A percentile compares a stretch with the other conserved stretches of the same genome.
These are phyloP conservation scores for Cheumatopsyche charites DNA, from an alignment of 1,140 invertebrate genomes.

Conservation along the genomic window DNA sequence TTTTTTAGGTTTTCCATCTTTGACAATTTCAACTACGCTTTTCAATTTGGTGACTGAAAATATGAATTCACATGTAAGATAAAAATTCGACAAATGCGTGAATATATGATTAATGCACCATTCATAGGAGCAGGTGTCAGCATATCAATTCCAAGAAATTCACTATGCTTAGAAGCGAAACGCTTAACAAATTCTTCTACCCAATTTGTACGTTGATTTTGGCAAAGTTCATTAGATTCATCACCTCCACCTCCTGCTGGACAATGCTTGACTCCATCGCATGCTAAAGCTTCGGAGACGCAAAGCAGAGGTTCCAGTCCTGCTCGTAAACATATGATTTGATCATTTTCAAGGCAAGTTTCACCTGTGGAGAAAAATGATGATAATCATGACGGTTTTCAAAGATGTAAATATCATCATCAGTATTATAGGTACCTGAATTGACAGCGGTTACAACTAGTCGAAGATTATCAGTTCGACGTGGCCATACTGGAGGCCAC, in stretches of 20 bases:
- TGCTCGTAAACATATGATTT: constrained; percentile 37
- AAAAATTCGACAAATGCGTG: too few relatives aligned
- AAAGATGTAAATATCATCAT: background rate
- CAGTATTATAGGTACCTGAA: constrained; percentile 36
- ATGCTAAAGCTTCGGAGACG: constrained; percentile 60
- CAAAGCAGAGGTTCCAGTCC: constrained; percentile 58
- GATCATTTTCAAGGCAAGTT: constrained; percentile 35
- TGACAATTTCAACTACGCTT: constrained; percentile 35
- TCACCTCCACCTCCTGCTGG: constrained; percentile 59
- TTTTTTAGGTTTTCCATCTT: constrained; percentile 38
- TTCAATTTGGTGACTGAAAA: constrained; percentile 36
- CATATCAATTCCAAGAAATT: constrained; percentile 41
- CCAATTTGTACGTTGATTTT: constrained; percentile 52
- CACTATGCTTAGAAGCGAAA: constrained; percentile 51
- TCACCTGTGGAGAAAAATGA: constrained; percentile 33
- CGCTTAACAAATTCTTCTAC: constrained; percentile 54
- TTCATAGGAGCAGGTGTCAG: constrained; percentile 41
- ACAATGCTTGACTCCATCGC: constrained; percentile 63
- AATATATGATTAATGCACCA: too few relatives aligned
- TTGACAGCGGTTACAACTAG: constrained; percentile 43
- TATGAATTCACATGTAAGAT: too few relatives aligned
- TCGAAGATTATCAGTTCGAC: constrained; percentile 40
- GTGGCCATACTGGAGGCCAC: constrained; percentile 40
- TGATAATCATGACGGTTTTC: background rate
- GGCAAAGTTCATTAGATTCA: constrained; percentile 59